These are phyloP conservation scores for Centroberyx gerrardi DNA, from an alignment of 2,797 vertebrate species.

Conservation along the genomic window DNA sequence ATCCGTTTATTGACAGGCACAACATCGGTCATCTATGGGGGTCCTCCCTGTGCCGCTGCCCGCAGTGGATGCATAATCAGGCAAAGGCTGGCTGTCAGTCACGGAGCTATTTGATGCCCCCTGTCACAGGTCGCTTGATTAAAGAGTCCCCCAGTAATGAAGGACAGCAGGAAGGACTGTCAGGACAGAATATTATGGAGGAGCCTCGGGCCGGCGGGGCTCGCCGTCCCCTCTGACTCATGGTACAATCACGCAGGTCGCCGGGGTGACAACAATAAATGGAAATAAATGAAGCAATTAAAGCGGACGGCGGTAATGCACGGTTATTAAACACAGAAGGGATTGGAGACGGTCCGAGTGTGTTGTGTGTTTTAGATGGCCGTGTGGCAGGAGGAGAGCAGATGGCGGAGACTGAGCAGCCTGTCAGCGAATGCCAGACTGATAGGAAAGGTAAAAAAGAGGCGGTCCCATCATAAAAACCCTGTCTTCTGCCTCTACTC, in stretches of 20 bases:
- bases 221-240: conserved; percentile 28
- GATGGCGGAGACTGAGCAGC: conserved; percentile 49
- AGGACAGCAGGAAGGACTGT: conserved; percentile 54
- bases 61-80: conserved; percentile 62
- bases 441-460: conserved; percentile 71
- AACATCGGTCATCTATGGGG: conserved; percentile 49
- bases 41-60: conserved; percentile 28
- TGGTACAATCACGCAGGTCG: conserved; percentile 59
- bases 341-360: conserved; percentile 55
- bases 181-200: conserved; percentile 62
- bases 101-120: conserved; percentile 66
- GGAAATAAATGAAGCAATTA: conserved; percentile 79
- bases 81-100: conserved; percentile 68
- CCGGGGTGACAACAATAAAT: conserved; percentile 69
- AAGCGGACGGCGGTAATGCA: conserved; percentile 30
- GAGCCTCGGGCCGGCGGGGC: conserved; percentile 6
- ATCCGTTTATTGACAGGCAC: conserved; percentile 45
- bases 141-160: conserved; percentile 67
- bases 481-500: conserved; percentile 31
- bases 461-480: not conserved
- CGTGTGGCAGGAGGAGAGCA: conserved; percentile 59
- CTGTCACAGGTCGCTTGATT: conserved; percentile 73
- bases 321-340: conserved; percentile 44
- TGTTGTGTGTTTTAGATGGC: conserved; percentile 66
- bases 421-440: conserved; percentile 47